Conservation (phyloP, 2,797 vertebrate genomes). For the Nannoperca obscura region DNA sequence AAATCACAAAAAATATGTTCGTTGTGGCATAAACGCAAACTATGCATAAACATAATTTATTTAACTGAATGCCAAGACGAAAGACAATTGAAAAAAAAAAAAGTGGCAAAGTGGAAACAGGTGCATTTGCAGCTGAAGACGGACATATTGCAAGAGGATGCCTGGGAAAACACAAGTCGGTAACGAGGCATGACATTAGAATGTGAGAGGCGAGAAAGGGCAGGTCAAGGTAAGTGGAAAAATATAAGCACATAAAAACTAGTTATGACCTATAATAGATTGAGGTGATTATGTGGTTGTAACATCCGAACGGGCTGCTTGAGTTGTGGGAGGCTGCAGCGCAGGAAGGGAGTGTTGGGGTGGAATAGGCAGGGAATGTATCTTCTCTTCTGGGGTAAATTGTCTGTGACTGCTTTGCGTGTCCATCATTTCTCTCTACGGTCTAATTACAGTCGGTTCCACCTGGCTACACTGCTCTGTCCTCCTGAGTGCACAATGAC, state of each 20-base stretch:
- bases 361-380: constrained; percentile 44
- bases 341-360: constrained; percentile 18
- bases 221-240: constrained; percentile 46
- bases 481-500: constrained; percentile 49
- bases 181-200: constrained; percentile 38
- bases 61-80: constrained; percentile 17
- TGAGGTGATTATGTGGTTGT: constrained; percentile 54
- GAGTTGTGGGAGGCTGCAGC: constrained; percentile 33
- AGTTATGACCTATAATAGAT: constrained; percentile 54
- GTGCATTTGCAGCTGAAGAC: constrained; percentile 17
- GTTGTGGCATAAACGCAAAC: constrained; percentile 37
- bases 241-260: constrained; percentile 51
- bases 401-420: constrained; percentile 72
- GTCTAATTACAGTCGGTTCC: constrained; percentile 79
- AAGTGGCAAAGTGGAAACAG: constrained; percentile 22
- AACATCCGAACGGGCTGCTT: constrained; percentile 30
- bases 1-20: constrained; percentile 17
- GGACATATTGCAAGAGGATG: constrained; percentile 36
- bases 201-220: constrained; percentile 35
- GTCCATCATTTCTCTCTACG: constrained; percentile 75
- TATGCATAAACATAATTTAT: constrained; percentile 26
- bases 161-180: constrained; percentile 36
- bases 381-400: constrained; percentile 67
- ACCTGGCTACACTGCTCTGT: constrained; percentile 63
- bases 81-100: constrained; percentile 18